These are phyloP conservation scores for Microtus montanus DNA, from an alignment of 2,113 vertebrate species.

Conservation along the genomic window DNA sequence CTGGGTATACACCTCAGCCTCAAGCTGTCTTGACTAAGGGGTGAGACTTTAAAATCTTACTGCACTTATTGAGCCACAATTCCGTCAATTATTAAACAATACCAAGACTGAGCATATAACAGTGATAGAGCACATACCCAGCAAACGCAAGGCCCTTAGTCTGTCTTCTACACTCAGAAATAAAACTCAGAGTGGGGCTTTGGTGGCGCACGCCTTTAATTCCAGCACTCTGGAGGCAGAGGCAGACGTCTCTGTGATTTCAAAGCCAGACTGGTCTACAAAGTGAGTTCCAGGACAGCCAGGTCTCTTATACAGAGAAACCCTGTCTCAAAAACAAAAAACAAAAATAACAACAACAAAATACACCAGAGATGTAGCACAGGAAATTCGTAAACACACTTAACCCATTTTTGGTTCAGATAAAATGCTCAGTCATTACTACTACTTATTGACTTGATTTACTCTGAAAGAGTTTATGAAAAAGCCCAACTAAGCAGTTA, in stretches of 20 bases:
- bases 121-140: not conserved
- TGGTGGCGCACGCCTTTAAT: not conserved
- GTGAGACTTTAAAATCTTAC: not conserved
- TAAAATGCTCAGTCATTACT: slow-evolving; percentile 36
- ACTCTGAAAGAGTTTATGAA: not conserved
- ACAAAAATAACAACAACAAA: not conserved
- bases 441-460: slow-evolving; percentile 32
- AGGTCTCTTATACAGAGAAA: not conserved
- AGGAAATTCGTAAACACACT: not conserved
- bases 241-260: not conserved
- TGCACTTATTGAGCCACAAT: not conserved
- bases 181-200: not conserved
- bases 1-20: not conserved
- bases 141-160: not conserved
- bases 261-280: not conserved
- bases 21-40: not conserved
- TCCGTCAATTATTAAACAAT: slow-evolving; percentile 8
- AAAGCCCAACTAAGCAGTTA: not conserved
- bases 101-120: not conserved
- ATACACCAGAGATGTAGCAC: not conserved
- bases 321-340: not conserved
- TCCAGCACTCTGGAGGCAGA: not conserved
- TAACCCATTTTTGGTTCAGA: not conserved
- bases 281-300: not conserved
- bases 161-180: not conserved